phyloP scores from a whole-genome alignment of 2,888 invertebrate genomes.

The Drosophila emarginata region DNA sequence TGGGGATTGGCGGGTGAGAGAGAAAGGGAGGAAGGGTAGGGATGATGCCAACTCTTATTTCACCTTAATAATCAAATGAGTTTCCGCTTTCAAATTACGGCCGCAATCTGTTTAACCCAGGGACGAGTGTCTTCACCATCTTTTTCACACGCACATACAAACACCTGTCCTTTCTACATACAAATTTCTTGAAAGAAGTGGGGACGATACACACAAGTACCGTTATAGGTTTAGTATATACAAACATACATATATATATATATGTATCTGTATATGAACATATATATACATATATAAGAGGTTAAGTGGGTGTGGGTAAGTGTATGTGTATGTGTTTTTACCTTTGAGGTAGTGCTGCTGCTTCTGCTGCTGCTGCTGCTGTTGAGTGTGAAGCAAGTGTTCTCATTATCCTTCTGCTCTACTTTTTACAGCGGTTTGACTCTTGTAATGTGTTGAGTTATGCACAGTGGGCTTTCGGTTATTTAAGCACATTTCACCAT shows the following conservation, averaged over 20 bases:
- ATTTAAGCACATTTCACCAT: not conserved
- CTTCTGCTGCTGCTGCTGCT: slow-evolving; percentile 25
- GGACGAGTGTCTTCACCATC: slow-evolving; percentile 35
- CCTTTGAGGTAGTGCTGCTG: slow-evolving; percentile 8
- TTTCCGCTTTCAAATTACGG: slow-evolving; percentile 76
- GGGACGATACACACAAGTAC: slow-evolving; percentile 10
- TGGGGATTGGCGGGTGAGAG: not conserved
- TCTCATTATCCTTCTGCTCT: slow-evolving; percentile 74
- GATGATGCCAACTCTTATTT: slow-evolving; percentile 58
- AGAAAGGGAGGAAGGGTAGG: not conserved
- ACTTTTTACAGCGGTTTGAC: slow-evolving; percentile 60
- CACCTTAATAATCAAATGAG: slow-evolving; percentile 76
- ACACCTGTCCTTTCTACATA: slow-evolving; percentile 46
- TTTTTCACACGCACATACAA: slow-evolving; percentile 5
- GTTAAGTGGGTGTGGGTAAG: slow-evolving; percentile 41
- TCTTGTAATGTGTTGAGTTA: slow-evolving; percentile 25
- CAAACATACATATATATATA: slow-evolving; percentile 42
- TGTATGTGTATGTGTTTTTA: slow-evolving; percentile 23
- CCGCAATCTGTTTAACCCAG: slow-evolving; percentile 74
- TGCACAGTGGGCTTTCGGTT: slow-evolving; percentile 32
- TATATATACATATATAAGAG: slow-evolving; percentile 23
- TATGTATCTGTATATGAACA: slow-evolving; percentile 19
- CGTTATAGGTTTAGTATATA: not conserved
- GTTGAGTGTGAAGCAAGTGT: slow-evolving; percentile 57
- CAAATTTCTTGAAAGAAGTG: slow-evolving; percentile 31